Conservation (phyloP, 2,797 vertebrate genomes). For the Sarcophilus harrisii region DNA sequence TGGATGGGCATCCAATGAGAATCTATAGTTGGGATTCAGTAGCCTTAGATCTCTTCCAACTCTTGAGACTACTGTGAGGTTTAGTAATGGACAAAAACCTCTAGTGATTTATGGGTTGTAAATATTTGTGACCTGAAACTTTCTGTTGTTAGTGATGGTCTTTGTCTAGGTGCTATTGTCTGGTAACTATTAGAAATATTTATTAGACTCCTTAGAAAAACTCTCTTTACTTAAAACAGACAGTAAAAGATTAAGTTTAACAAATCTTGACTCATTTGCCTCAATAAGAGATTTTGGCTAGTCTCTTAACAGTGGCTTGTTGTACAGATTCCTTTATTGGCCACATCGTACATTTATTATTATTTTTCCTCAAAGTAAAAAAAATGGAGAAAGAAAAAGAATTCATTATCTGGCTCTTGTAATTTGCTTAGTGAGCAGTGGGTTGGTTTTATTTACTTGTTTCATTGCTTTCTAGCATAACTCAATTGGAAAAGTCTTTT, state of each 20-base stretch:
- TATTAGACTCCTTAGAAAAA: constrained; percentile 20
- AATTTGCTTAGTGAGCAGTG: background rate
- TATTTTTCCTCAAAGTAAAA: constrained; percentile 27
- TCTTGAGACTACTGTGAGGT: background rate
- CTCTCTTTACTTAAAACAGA: background rate
- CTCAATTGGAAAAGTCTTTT: background rate
- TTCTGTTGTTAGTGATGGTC: background rate
- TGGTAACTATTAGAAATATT: background rate
- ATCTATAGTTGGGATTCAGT: background rate
- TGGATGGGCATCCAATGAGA: background rate
- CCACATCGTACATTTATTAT: background rate
- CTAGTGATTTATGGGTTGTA: background rate
- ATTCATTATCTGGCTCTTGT: background rate
- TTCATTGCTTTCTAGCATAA: constrained; percentile 34
- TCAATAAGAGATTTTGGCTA: background rate
- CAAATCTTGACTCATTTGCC: background rate
- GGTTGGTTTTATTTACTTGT: background rate
- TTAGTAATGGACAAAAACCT: background rate
- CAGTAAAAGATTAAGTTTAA: background rate
- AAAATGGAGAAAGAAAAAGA: background rate
- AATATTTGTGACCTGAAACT: background rate
- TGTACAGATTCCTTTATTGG: background rate
- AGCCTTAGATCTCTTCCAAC: background rate
- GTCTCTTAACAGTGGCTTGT: background rate
- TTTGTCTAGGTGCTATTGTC: background rate